These are phyloP conservation scores for Carollia perspicillata DNA, from an alignment of 2,113 vertebrate genomes.

Conservation along the genomic window DNA sequence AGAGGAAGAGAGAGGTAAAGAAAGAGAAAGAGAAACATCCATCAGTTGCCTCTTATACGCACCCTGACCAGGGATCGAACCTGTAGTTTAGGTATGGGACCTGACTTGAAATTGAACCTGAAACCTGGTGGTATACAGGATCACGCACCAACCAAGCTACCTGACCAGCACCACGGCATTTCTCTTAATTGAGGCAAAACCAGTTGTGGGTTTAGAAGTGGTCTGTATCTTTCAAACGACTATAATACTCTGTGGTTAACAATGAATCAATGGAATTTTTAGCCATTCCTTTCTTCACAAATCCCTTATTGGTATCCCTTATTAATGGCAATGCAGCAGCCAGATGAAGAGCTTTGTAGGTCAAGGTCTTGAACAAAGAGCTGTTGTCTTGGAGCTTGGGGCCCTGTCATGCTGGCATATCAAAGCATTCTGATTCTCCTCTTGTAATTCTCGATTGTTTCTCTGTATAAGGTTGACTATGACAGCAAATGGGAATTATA, in stretches of 20 bases:
- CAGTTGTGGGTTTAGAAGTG: not conserved
- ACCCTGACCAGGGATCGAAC: no score
- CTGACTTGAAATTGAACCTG: no score
- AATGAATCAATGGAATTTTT: not conserved
- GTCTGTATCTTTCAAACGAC: not conserved
- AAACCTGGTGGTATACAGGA: no score
- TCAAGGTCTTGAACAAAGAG: not conserved
- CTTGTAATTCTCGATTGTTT: not conserved
- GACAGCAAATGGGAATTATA: not conserved
- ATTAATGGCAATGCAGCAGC: not conserved
- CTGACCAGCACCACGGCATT: not conserved
- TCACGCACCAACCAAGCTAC: no score
- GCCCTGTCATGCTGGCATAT: not conserved
- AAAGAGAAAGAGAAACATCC: no score
- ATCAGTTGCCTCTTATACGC: no score
- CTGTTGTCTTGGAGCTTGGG: not conserved
- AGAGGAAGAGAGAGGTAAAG: no score
- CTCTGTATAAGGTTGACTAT: not conserved
- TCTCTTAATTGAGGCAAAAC: not conserved
- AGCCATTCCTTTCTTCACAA: not conserved
- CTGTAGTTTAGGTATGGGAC: no score
- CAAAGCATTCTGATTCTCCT: not conserved
- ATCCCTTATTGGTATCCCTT: not conserved
- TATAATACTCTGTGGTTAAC: not conserved
- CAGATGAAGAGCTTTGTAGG: not conserved